Base-by-base conservation (phyloP, 2,113 vertebrate genomes). In the Echinops telfairi region DNA sequence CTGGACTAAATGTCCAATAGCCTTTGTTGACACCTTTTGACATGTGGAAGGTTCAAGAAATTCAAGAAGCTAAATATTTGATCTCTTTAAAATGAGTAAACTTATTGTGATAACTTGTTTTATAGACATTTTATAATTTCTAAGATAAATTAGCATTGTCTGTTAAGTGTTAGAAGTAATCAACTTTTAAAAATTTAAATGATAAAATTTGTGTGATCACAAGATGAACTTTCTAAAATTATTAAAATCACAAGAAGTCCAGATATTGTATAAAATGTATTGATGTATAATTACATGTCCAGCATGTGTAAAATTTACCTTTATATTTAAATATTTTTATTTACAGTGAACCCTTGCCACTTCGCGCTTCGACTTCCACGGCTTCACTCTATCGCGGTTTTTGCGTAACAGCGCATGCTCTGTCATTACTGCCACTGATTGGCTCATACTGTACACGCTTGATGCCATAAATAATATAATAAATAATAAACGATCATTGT, bases 61-160 rank as follows among this genome's bases (percentile, higher is more conserved):
- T 71, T 73, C 71, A 33, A 17, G 23, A 78, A 23, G 40, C 10
- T 78, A 33, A 76, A 77, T 66, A 3, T 80, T 40, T 53, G 2
- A 53, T 53, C 47, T 53, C 47, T 53, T 53, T 53, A 53, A 53
- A 53, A 53, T 53, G 47, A 53, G 47, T 53, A 9, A 80, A 2
- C 1, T 71, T 60, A 80, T 1, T 71, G 29, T 36, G 6, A 71
- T 57, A 36, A 43, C 36, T 58, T 76, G 9, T 76, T 57, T 64
- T 84, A n/a, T 27, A 43, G 5, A 76, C 16, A 6, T 90, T 83
- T 93, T 31, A 79, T 60, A 7, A 86, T n/a, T 92, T 75, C 15
- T 76, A 94, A 88, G 70, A 53, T 53, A 88, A 78, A 73, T 80
- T 38, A 83, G 14, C 6, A 93, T 47, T 62, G 73, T 2, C 89